Evolutionary conservation across 2,797 vertebrate genomes (phyloP).

Genomic region (Lepilemur septentrionalis): DNA sequence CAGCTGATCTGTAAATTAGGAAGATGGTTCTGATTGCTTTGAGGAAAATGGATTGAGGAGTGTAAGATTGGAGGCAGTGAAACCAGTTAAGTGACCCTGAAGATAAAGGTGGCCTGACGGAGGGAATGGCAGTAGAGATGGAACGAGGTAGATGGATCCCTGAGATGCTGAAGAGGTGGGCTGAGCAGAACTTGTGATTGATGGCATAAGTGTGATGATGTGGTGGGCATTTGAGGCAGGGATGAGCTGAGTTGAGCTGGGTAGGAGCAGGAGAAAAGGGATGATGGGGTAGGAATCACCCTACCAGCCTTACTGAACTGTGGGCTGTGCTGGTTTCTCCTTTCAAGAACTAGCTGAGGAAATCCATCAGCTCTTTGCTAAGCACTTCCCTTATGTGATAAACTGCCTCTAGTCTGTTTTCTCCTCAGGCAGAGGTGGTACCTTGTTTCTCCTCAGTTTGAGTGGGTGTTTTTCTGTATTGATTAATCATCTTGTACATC

Average conservation of each 20-base stretch:
- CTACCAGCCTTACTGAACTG: background rate
- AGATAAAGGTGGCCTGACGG: background rate
- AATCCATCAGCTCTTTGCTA: background rate
- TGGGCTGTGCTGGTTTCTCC: background rate
- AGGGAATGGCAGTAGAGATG: no score
- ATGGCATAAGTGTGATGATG: background rate
- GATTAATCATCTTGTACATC: background rate
- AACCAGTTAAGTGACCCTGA: background rate
- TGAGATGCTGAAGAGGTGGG: background rate
- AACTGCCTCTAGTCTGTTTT: background rate
- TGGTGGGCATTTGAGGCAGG: background rate
- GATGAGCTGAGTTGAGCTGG: background rate
- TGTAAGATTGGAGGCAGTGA: background rate
- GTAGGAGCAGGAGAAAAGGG: background rate
- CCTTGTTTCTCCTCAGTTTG: background rate
- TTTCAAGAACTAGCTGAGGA: background rate
- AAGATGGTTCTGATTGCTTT: background rate
- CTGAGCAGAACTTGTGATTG: background rate
- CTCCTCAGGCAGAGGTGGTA: background rate
- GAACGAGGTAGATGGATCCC: background rate
- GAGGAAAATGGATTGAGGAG: background rate
- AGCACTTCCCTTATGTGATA: background rate
- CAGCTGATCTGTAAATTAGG: background rate
- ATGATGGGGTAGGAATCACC: background rate
- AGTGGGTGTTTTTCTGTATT: background rate